Evolutionary conservation across 2,888 invertebrate species (phyloP), one percentile per base, ranked within the genome.

Genomic region (Ecdyonurus torrentis): DNA sequence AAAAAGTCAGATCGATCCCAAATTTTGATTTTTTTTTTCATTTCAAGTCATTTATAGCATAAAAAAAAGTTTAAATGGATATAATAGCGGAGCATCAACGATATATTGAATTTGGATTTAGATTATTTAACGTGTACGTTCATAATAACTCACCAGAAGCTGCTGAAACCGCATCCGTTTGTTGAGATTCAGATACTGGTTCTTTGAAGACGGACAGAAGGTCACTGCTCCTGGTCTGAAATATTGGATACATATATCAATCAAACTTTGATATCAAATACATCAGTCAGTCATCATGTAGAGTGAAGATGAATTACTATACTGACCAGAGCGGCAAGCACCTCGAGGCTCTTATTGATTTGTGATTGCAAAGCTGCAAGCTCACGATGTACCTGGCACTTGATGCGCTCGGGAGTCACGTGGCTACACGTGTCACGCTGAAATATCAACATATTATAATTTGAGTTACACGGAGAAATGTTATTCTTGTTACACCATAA

Each of bases 241-340:
- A 37, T 37, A n/a, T n/a, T n/a, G n/a, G n/a, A n/a, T n/a, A n/a
- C n/a, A n/a, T n/a, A n/a, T n/a, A n/a, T n/a, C n/a, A n/a, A n/a
- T n/a, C n/a, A n/a, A n/a, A n/a, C n/a, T n/a, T n/a, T n/a, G n/a
- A n/a, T n/a, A n/a, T n/a, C n/a, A 10, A 37, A 37, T 15, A 37
- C 37, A 15, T 37, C 7, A 10, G 37, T 37, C 37, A 37, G 37
- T 37, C 37, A 37, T 5, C 37, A 37, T 5, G 37, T 37, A 37
- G 37, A 37, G 37, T 10, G 37, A 5, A 37, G 37, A 15, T 5
- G 37, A n/a, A n/a, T n/a, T n/a, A n/a, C n/a, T n/a, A n/a, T 61
- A 62, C 62, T 62, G 22, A 62, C 63, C 55, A 63, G 53, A 24
- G 63, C 63, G 25, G 61, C 60, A 22, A 63, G 63, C 60, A 63